Conservation (phyloP, 2,888 invertebrate genomes). For the Spisula subtruncata region DNA sequence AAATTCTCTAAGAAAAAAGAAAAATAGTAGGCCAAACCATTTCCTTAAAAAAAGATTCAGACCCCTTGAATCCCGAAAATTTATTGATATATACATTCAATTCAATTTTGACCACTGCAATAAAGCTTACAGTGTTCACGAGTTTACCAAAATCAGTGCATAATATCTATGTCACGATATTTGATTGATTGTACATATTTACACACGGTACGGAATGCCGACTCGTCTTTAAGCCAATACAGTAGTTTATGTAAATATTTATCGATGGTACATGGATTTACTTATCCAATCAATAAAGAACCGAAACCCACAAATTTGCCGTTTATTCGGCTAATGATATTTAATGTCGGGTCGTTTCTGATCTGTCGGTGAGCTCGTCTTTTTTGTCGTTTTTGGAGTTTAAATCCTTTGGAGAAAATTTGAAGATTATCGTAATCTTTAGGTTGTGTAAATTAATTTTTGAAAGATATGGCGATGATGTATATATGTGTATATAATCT, state of each 20-base stretch:
- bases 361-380: neutral
- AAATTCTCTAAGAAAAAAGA: too few relatives aligned
- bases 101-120: too few relatives aligned
- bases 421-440: slow-evolving; percentile 8
- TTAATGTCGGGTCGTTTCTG: neutral
- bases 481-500: neutral
- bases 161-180: neutral
- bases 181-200: neutral
- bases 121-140: too few relatives aligned
- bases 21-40: too few relatives aligned
- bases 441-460: slow-evolving; percentile 3
- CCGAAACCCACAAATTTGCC: neutral
- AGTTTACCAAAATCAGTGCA: neutral
- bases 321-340: slow-evolving; percentile 8
- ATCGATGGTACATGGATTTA: neutral
- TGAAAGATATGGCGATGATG: neutral
- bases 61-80: too few relatives aligned
- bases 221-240: neutral
- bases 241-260: slow-evolving; percentile 27
- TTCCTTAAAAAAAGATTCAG: too few relatives aligned
- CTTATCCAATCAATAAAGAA: slow-evolving; percentile 17
- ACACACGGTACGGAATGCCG: neutral
- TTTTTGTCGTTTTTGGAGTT: neutral
- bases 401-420: neutral
- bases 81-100: too few relatives aligned